Base-by-base conservation (phyloP, 2,888 invertebrate genomes). In the Lasioglossum leucozonium region DNA sequence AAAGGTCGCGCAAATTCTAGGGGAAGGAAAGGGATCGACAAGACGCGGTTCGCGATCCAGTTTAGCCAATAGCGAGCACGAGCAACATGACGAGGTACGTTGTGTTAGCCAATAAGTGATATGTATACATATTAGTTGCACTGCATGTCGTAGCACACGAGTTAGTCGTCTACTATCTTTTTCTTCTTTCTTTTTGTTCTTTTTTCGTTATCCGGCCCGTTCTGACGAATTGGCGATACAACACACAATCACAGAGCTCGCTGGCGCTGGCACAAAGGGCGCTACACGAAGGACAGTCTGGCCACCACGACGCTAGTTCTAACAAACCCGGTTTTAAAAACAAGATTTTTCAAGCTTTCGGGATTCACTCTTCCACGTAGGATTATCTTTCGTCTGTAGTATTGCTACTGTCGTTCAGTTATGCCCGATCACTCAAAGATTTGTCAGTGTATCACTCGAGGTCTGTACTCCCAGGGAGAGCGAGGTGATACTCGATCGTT, bases 321-420 rank as follows among this genome's bases (percentile, higher is more conserved):
- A 95, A 96, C 94, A 96, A 96, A 95, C 96, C 97, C 96, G 97
- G 97, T 96, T 96, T 98, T 95, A 98, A 97, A 96, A 97, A 97
- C 95, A 98, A 98, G 97, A 96, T 98, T 95, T 97, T 98, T 96
- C 97, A 97, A 96, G 98, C 97, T 95, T 96, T 98, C 95, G 98
- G 98, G 94, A 97, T 97, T 96, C 97, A 97, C 96, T 97, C 97
- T 92, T 93, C 96, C 90, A 92, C 94, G 93, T 94, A 94, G 93
- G 89, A 92, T 51, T 88, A 84, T 84, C 79, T 81, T 86, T 78
- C 87, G 84, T 85, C 77, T 86, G 76, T 86, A 78, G 87, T 80
- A 78, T 87, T 87, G 79, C 79, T 69, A 69, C 84, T 82, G 80
- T 87, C 86, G 86, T 84, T 88, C 76, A 65, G 77, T 85, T 67